Evolutionary conservation across 2,888 invertebrate genomes (phyloP).

Genomic region (Odontocerum albicorne): DNA sequence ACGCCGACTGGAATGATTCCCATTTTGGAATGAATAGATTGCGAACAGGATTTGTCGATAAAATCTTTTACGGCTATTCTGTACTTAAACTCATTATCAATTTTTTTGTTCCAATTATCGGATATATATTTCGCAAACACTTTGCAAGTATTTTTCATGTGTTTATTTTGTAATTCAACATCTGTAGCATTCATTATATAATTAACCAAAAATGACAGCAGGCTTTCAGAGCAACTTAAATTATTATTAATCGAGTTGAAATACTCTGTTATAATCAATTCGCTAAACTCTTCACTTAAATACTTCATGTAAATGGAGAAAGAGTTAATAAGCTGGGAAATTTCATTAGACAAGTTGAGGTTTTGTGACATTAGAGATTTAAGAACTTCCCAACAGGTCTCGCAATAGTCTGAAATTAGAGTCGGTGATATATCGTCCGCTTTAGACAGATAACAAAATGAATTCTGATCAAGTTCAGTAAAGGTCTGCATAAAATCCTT

Average conservation of each 20-base stretch:
- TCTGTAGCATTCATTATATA: slow-evolving; percentile 22
- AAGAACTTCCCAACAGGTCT: slow-evolving; percentile 15
- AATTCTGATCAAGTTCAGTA: slow-evolving; percentile 18
- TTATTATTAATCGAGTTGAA: slow-evolving; percentile 32
- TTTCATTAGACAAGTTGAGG: slow-evolving; percentile 3
- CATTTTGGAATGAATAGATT: slow-evolving; percentile 5
- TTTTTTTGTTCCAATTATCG: slow-evolving; percentile 23
- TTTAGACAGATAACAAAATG: slow-evolving; percentile 16
- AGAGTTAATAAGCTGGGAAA: neutral
- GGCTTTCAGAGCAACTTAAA: too few relatives aligned
- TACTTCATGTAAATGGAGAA: slow-evolving; percentile 21
- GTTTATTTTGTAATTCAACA: slow-evolving; percentile 19
- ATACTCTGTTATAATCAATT: slow-evolving; percentile 38
- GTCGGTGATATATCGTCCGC: slow-evolving; percentile 1
- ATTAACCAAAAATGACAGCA: slow-evolving; percentile 22
- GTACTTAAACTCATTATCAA: slow-evolving; percentile 13
- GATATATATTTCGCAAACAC: slow-evolving; percentile 22
- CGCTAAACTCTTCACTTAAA: slow-evolving; percentile 38
- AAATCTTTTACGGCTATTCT: slow-evolving; percentile 16
- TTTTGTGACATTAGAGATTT: slow-evolving; percentile 14
- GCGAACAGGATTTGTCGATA: slow-evolving; percentile 14
- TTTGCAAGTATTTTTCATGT: slow-evolving; percentile 9
- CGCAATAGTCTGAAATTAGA: slow-evolving; percentile 16
- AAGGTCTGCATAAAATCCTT: slow-evolving; percentile 20
- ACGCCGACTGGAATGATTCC: slow-evolving; percentile 14